phyloP scores from a whole-genome alignment of 2,888 invertebrate genomes.

The Meganola albula region DNA sequence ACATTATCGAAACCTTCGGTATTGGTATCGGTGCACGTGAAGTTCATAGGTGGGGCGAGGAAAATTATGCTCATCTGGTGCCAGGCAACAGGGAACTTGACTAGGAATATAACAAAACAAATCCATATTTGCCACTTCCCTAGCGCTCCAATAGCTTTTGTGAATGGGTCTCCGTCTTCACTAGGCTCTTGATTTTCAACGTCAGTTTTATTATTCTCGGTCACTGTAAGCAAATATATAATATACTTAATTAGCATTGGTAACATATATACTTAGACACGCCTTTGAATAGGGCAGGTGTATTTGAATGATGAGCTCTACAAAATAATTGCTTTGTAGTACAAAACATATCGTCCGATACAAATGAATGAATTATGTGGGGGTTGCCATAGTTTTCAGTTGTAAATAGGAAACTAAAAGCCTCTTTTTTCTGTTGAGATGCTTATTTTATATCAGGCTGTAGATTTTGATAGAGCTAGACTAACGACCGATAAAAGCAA shows the following conservation, averaged over 20 bases:
- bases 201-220: slow-evolving; percentile 54
- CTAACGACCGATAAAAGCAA: too few species aligned
- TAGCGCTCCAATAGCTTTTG: slow-evolving; percentile 83
- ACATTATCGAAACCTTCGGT: slow-evolving; percentile 54
- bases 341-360: too few species aligned
- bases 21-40: slow-evolving; percentile 59
- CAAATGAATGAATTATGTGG: too few species aligned
- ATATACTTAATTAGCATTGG: background rate
- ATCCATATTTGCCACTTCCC: slow-evolving; percentile 87
- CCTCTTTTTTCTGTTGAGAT: too few species aligned
- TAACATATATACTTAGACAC: background rate
- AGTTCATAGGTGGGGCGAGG: slow-evolving; percentile 82
- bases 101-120: slow-evolving; percentile 81
- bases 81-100: slow-evolving; percentile 89
- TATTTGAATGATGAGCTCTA: too few species aligned
- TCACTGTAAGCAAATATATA: slow-evolving; percentile 56
- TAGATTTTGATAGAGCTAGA: too few species aligned
- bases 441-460: too few species aligned
- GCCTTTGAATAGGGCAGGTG: too few species aligned
- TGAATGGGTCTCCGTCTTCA: slow-evolving; percentile 82
- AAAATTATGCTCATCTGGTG: slow-evolving; percentile 88
- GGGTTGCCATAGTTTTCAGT: too few species aligned
- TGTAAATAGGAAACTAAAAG: too few species aligned
- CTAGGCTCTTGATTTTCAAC: slow-evolving; percentile 41
- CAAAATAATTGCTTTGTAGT: too few species aligned